A percentile compares a stretch with the other conserved stretches of the same genome.
phyloP scores from a whole-genome alignment of 2,888 invertebrate species.

The Eristalinus sepulchralis region DNA sequence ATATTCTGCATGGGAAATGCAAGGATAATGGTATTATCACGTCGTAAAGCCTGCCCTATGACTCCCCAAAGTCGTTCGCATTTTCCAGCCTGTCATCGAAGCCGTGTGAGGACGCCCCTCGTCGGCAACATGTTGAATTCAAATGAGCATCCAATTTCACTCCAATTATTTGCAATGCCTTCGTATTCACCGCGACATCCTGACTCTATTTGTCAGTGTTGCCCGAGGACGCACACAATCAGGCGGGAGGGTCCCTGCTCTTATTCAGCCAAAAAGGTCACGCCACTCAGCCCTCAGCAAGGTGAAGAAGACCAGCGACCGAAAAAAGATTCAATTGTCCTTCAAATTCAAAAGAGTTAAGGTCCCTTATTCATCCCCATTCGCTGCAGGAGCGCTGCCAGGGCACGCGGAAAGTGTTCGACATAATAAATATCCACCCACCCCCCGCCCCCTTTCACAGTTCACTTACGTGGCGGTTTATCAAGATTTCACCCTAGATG shows the following conservation, averaged over 20 bases:
- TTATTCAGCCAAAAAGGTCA: slow-evolving; percentile 48
- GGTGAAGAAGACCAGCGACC: slow-evolving; percentile 25
- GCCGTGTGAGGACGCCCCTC: background rate
- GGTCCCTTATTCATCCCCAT: slow-evolving; percentile 21
- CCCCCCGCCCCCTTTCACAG: slow-evolving; percentile 44
- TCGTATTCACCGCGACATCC: slow-evolving; percentile 7
- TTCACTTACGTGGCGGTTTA: slow-evolving; percentile 43
- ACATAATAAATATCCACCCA: slow-evolving; percentile 42
- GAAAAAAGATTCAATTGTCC: slow-evolving; percentile 40
- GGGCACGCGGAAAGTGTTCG: slow-evolving; percentile 16
- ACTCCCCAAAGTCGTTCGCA: slow-evolving; percentile 5
- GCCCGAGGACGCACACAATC: background rate
- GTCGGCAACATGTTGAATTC: slow-evolving; percentile 28
- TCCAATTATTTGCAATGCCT: slow-evolving; percentile 42
- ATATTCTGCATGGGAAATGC: slow-evolving; percentile 18
- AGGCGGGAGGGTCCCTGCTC: background rate
- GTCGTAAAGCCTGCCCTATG: slow-evolving; percentile 33
- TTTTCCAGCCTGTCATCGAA: background rate
- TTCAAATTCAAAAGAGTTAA: slow-evolving; percentile 6
- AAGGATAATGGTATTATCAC: slow-evolving; percentile 46
- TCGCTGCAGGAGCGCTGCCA: slow-evolving; percentile 8
- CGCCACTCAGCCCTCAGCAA: background rate
- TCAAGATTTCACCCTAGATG: slow-evolving; percentile 27
- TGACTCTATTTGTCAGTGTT: background rate
- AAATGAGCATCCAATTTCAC: slow-evolving; percentile 37